Base-by-base conservation (phyloP, 2,113 vertebrate species). In the Megalops atlanticus region DNA sequence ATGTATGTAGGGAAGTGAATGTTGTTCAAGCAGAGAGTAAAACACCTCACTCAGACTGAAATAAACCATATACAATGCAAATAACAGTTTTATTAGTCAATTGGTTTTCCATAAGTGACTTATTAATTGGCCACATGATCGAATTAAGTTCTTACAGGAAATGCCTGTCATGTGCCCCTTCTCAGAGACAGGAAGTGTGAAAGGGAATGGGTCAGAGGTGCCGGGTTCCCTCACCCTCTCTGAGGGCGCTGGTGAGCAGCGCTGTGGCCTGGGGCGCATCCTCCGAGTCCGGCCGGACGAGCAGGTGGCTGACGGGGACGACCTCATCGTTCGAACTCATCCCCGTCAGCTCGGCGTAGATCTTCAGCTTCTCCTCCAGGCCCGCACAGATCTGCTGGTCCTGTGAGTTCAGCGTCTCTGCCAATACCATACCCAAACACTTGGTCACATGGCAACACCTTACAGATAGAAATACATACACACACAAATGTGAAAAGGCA, bases 281-380 rank as follows among this genome's bases (percentile, higher is more conserved):
- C 79, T 94, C 94, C 0, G 93, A 88, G 70, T 95, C 94, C 0
- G 92, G 92, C 84, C 93, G 95, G 79, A 98, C 91, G 49, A 97
- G 95, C 21, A 99, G 94, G 2, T 92, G 92, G 1, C 92, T 92
- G 33, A 96, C 95, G 0, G 92, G 82, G 0, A 85, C 89, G 4
- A 90, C 84, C 14, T 95, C 94, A 0, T 86, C 89, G 82, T 91
- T 91, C n/a, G 94, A 94, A 70, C 87, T 92, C 83, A 96, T 86
- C 35, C 92, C 82, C 41, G 92, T 94, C 72, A 98, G 93, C 71
- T 94, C 92, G 0, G 93, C 89, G 18, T 95, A 97, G 85, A 97
- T 95, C 76, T 83, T 92, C 74, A 99, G 88, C 84, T 99, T 99
- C 77, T 98, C 97, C 89, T 97, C 97, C 93, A 99, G 93, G 71